A percentile compares a stretch with the other conserved stretches of the same genome.
Conservation (phyloP, 2,888 invertebrate genomes). For the Crossocerus cetratus region DNA sequence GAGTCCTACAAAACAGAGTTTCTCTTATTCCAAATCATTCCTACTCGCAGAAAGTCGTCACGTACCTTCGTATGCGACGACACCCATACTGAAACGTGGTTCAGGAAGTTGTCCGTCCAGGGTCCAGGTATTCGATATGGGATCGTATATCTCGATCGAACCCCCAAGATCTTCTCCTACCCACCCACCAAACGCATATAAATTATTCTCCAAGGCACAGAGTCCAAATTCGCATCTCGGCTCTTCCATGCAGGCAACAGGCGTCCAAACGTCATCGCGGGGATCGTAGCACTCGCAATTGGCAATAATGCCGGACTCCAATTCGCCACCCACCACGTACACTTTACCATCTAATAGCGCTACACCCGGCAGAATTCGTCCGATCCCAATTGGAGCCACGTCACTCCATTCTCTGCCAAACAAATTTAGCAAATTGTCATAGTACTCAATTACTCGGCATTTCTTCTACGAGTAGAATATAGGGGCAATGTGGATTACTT, state of each 20-base stretch:
- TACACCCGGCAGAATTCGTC: constrained; percentile 92
- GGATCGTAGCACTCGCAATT: constrained; percentile 92
- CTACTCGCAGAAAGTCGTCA: not conserved
- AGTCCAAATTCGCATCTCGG: constrained; percentile 94
- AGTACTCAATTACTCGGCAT: constrained; percentile 2
- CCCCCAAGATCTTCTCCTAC: constrained; percentile 94
- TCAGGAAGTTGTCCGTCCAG: constrained; percentile 88
- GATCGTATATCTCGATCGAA: constrained; percentile 92
- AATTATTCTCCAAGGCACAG: constrained; percentile 87
- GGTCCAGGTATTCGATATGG: constrained; percentile 87
- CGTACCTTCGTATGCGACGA: constrained; percentile 87
- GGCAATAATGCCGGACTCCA: constrained; percentile 91
- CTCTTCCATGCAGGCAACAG: constrained; percentile 82
- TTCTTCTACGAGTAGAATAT: not conserved
- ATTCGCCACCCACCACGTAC: constrained; percentile 94
- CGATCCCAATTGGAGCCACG: constrained; percentile 88
- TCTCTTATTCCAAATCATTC: constrained; percentile 2
- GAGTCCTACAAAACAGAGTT: constrained; percentile 79
- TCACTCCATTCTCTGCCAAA: constrained; percentile 86
- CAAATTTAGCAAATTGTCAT: not conserved
- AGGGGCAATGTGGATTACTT: constrained; percentile 19
- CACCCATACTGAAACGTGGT: constrained; percentile 94
- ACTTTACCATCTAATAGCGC: constrained; percentile 90
- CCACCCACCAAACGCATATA: constrained; percentile 96
- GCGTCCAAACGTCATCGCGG: constrained; percentile 80